Conservation (phyloP, 2,797 vertebrate species). For the Decapterus maruadsi region DNA sequence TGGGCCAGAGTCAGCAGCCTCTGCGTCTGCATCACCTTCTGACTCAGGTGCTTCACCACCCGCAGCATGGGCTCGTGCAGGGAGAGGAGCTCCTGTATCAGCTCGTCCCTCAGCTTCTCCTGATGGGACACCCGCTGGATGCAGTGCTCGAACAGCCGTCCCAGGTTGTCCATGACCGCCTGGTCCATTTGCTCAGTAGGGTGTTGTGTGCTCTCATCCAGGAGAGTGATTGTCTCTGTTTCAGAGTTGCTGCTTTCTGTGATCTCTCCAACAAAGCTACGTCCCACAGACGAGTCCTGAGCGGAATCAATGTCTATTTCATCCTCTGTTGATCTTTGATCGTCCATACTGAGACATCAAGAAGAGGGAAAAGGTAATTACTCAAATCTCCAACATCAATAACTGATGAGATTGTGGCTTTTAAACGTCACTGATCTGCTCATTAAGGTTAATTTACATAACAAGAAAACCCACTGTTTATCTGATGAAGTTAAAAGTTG, state of each 20-base stretch:
- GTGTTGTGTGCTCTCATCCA: not conserved
- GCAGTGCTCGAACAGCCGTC: conserved; percentile 87
- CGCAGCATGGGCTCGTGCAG: conserved; percentile 88
- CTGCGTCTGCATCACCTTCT: conserved; percentile 82
- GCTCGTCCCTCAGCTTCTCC: conserved; percentile 86
- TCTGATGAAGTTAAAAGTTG: conserved; percentile 18
- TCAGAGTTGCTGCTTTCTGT: conserved; percentile 30
- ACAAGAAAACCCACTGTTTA: not conserved
- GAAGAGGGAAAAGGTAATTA: conserved; percentile 1
- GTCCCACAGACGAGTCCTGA: conserved; percentile 37
- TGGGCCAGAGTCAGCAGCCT: conserved; percentile 85
- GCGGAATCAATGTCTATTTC: conserved; percentile 7
- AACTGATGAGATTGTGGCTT: conserved; percentile 22
- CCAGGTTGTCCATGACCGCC: conserved; percentile 78
- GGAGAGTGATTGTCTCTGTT: not conserved
- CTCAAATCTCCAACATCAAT: conserved; percentile 15
- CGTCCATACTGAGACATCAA: conserved; percentile 54
- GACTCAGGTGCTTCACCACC: conserved; percentile 86
- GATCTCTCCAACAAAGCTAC: conserved; percentile 4
- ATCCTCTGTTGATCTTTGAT: conserved; percentile 31
- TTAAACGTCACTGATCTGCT: conserved; percentile 10
- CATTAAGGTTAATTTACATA: conserved; percentile 24
- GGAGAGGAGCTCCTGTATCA: conserved; percentile 86
- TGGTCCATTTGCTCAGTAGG: conserved; percentile 6
- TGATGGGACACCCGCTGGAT: conserved; percentile 87